A percentile compares a stretch with the other conserved stretches of the same genome.
These are phyloP conservation scores for Andrena cerasifolii DNA, from an alignment of 1,140 invertebrate genomes.

Conservation along the genomic window DNA sequence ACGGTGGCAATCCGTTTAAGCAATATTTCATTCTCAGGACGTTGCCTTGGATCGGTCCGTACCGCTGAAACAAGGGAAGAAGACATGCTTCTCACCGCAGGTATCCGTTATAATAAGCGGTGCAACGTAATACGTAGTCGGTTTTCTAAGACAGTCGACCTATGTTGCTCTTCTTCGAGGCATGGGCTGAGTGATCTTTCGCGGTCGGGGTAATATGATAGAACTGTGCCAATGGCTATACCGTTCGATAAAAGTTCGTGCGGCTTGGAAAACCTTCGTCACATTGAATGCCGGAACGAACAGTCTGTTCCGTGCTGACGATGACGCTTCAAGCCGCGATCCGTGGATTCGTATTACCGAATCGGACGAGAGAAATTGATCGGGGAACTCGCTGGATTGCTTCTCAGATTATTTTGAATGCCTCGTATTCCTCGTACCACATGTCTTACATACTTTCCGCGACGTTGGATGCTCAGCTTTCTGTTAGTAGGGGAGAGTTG, in stretches of 20 bases:
- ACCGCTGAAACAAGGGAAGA: conserved; percentile 6
- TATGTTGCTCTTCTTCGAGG: conserved; percentile 1
- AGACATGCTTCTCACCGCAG: conserved; percentile 26
- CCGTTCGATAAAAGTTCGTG: conserved; percentile 48
- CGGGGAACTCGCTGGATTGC: not conserved
- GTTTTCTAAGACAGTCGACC: conserved; percentile 34
- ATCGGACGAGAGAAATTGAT: conserved; percentile 12
- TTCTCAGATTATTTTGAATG: not conserved
- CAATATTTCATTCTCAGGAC: not conserved
- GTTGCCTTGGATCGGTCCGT: not conserved
- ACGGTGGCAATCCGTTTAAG: not conserved
- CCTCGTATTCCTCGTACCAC: not conserved
- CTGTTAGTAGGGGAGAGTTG: no score
- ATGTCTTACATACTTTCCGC: not conserved
- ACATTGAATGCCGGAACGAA: conserved; percentile 44
- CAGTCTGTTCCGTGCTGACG: no score
- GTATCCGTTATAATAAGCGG: conserved; percentile 64
- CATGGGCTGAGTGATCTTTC: conserved; percentile 41
- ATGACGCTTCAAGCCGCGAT: conserved; percentile 26
- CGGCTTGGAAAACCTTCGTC: conserved; percentile 53
- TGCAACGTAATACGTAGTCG: conserved; percentile 56
- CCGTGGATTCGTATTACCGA: conserved; percentile 45
- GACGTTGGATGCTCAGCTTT: no score
- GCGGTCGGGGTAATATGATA: conserved; percentile 63
- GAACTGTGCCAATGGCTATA: conserved; percentile 60